Conservation (phyloP, 2,797 vertebrate species). For the Antennarius maculatus region DNA sequence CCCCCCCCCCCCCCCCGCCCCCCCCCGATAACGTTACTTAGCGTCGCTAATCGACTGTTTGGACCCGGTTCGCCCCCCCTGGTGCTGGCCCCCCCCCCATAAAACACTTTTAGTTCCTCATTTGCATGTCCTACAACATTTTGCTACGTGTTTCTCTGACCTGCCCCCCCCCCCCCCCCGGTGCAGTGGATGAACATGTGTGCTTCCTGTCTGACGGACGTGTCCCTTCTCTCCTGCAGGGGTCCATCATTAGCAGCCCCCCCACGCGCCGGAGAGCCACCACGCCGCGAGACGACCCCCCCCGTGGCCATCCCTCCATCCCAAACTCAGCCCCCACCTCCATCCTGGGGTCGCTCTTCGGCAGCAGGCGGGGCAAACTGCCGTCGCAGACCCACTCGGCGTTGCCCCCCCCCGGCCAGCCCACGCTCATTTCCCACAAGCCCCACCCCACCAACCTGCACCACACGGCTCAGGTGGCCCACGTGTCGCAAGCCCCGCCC, state of each 20-base stretch:
- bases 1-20: conserved; percentile 30
- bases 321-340: conserved; percentile 88
- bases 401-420: conserved; percentile 72
- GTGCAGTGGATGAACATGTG: conserved; percentile 19
- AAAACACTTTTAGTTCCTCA: conserved; percentile 78
- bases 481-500: conserved; percentile 67
- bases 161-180: too few relatives aligned
- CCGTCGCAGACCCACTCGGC: conserved; percentile 82
- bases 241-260: conserved; percentile 99
- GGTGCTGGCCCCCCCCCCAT: conserved; percentile 68
- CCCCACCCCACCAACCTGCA: conserved; percentile 84
- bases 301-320: conserved; percentile 87
- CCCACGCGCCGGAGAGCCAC: conserved; percentile 92
- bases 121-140: conserved; percentile 79
- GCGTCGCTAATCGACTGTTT: conserved; percentile 42
- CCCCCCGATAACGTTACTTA: conserved; percentile 33
- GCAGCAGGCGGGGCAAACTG: conserved; percentile 90
- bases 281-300: conserved; percentile 86
- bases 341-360: conserved; percentile 93
- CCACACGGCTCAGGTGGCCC: conserved; percentile 80
- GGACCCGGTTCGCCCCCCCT: conserved; percentile 14
- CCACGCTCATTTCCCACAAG: conserved; percentile 88
- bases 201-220: conserved; percentile 45
- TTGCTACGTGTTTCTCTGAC: conserved; percentile 76
- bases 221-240: conserved; percentile 85